Conservation (phyloP, 2,888 invertebrate genomes). For the Noctua comes region DNA sequence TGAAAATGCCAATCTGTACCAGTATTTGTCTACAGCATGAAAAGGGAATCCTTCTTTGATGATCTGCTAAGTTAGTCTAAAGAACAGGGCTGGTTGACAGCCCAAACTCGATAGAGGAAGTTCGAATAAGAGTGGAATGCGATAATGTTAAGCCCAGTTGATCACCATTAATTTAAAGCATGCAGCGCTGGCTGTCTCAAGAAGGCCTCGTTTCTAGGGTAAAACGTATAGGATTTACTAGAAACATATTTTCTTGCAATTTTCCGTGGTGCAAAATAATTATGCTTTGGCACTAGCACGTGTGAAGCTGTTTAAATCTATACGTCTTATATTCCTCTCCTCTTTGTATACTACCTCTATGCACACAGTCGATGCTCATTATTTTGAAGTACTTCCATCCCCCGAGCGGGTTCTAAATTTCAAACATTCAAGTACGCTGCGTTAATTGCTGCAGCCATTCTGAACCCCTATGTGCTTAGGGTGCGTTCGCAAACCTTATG, state of each 20-base stretch:
- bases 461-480: slow-evolving; percentile 68
- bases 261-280: neutral
- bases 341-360: slow-evolving; percentile 7
- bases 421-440: slow-evolving; percentile 64
- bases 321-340: neutral
- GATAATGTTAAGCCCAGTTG: neutral
- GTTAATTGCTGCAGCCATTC: slow-evolving; percentile 73
- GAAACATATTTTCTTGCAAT: neutral
- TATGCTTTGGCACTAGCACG: neutral
- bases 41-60: too few species aligned
- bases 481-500: slow-evolving; percentile 61
- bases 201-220: neutral
- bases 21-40: too few species aligned
- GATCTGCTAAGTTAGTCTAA: neutral
- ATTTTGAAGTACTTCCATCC: slow-evolving; percentile 69
- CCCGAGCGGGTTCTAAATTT: slow-evolving; percentile 61
- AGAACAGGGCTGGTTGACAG: too few species aligned
- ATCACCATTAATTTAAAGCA: neutral
- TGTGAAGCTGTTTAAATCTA: slow-evolving; percentile 8
- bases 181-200: neutral
- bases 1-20: too few species aligned
- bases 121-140: neutral
- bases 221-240: neutral
- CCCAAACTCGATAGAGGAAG: neutral
- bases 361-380: slow-evolving; percentile 66